Conservation (phyloP, 2,113 vertebrate genomes). For the Thalassarche chlororhynchos region DNA sequence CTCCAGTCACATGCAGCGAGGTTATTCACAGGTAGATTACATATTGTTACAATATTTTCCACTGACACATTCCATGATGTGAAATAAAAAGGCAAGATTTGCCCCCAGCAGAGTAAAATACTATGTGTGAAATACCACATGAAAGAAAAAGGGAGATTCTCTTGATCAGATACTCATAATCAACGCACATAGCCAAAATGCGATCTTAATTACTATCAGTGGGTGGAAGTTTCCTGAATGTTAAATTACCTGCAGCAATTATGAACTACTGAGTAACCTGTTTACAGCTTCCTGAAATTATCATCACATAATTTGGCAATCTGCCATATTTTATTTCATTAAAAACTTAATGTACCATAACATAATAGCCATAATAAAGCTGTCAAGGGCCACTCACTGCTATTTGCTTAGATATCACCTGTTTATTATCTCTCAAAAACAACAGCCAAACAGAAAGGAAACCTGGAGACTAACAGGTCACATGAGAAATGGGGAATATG, state of each 20-base stretch:
- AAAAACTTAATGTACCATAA: conserved; percentile 54
- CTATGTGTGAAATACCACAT: not conserved
- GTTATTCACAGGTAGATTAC: not conserved
- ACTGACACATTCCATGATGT: not conserved
- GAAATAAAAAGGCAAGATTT: conserved; percentile 9
- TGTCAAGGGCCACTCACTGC: conserved; percentile 37
- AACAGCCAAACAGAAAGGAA: conserved; percentile 2
- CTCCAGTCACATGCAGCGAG: not conserved
- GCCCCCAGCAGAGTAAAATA: not conserved
- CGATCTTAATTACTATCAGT: conserved; percentile 49
- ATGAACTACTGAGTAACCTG: conserved; percentile 37
- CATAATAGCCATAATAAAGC: conserved; percentile 53
- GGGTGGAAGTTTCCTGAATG: conserved; percentile 57
- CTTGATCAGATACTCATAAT: conserved; percentile 35
- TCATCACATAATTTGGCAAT: conserved; percentile 58
- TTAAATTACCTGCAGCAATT: conserved; percentile 67
- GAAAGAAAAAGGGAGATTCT: not conserved
- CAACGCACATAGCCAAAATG: conserved; percentile 11
- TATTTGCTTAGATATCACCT: conserved; percentile 31
- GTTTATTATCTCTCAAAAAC: not conserved
- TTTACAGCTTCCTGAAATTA: conserved; percentile 64
- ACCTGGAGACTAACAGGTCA: not conserved
- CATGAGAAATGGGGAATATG: not conserved
- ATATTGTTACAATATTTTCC: not conserved
- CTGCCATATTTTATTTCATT: conserved; percentile 61